Evolutionary conservation across 2,113 vertebrate species (phyloP).

Genomic region (Xenus cinereus): DNA sequence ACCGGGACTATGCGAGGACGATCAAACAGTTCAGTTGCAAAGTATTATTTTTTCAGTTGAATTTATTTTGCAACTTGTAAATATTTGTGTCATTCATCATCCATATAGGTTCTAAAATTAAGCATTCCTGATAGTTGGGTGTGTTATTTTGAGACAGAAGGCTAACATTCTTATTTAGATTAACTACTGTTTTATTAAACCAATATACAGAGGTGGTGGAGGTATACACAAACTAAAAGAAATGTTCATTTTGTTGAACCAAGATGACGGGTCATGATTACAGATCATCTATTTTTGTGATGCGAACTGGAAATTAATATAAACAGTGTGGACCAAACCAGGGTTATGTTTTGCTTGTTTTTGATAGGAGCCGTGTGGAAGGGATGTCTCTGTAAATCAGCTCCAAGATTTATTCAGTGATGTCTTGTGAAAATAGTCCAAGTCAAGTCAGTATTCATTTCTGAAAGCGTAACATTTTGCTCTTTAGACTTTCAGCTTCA

Average conservation of each 20-base stretch:
- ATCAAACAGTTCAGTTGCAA: neutral
- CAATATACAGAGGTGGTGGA: constrained; percentile 20
- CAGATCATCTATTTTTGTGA: constrained; percentile 29
- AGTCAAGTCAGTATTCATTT: neutral
- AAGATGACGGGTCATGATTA: constrained; percentile 12
- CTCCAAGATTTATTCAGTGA: constrained; percentile 19
- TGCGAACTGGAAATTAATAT: constrained; percentile 35
- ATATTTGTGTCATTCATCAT: constrained; percentile 58
- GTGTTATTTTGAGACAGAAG: constrained; percentile 42
- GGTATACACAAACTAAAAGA: constrained; percentile 42
- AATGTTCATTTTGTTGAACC: constrained; percentile 46
- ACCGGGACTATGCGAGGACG: neutral
- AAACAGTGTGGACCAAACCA: constrained; percentile 9
- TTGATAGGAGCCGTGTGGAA: constrained; percentile 6
- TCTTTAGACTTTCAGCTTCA: neutral
- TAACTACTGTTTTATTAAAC: constrained; percentile 61
- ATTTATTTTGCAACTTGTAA: constrained; percentile 50
- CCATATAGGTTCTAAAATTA: constrained; percentile 32
- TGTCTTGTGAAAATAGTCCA: constrained; percentile 24
- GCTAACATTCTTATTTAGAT: constrained; percentile 42
- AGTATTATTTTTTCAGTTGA: neutral
- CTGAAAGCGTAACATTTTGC: neutral
- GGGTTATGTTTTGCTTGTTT: neutral
- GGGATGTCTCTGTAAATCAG: constrained; percentile 4
- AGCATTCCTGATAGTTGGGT: constrained; percentile 6